Conservation (phyloP, 1,140 invertebrate species). For the Kradibia gibbosae region DNA sequence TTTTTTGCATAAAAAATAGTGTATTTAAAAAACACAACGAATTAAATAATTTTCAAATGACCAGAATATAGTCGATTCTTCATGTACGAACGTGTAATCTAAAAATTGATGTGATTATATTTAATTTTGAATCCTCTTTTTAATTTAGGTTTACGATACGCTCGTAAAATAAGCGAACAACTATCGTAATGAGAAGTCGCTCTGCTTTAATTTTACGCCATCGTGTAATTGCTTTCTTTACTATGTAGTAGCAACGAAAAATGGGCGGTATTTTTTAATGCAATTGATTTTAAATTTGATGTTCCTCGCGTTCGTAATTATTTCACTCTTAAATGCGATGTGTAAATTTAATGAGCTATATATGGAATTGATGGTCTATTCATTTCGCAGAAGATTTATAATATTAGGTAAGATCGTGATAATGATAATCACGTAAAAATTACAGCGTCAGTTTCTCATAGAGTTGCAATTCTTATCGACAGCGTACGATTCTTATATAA, state of each 20-base stretch:
- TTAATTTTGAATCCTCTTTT: slow-evolving; percentile 16
- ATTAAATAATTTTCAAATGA: not conserved
- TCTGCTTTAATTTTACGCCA: slow-evolving; percentile 1
- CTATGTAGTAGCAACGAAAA: not conserved
- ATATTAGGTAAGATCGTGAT: too few relatives aligned
- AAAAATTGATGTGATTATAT: not conserved
- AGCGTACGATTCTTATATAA: too few relatives aligned
- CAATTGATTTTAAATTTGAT: slow-evolving; percentile 17
- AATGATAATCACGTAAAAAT: too few relatives aligned
- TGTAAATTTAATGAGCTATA: not conserved
- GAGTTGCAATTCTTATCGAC: too few relatives aligned
- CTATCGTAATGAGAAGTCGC: slow-evolving; percentile 4
- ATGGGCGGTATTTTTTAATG: not conserved
- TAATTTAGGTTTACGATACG: slow-evolving; percentile 11
- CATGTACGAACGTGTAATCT: not conserved
- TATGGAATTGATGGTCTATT: not conserved
- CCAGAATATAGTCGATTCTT: not conserved
- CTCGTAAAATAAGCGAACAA: slow-evolving; percentile 1
- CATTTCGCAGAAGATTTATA: too few relatives aligned
- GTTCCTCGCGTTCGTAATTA: not conserved
- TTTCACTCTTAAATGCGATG: not conserved
- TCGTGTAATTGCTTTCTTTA: slow-evolving; percentile 8
- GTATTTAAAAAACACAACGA: too few relatives aligned
- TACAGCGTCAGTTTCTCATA: too few relatives aligned
- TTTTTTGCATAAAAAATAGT: too few relatives aligned